Base-by-base conservation (phyloP, 2,113 vertebrate genomes). In the Otus sunia region DNA sequence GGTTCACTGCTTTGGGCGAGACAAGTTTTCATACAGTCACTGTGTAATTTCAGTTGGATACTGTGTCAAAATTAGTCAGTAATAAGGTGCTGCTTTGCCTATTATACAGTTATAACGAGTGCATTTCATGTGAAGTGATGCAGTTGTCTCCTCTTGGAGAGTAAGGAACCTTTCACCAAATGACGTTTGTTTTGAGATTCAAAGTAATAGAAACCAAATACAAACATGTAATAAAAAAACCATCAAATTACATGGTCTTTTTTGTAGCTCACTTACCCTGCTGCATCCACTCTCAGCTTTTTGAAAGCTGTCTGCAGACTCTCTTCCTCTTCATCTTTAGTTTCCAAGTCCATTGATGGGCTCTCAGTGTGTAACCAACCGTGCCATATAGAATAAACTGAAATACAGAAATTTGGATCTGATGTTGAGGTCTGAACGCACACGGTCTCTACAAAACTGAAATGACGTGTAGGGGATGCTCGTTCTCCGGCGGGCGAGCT, bases 301-400 rank as follows among this genome's bases (percentile, higher is more conserved):
- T 99, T 99, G 95, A 99, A 99, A 7, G 99, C 99, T 6, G 99
- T 99, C 96, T 99, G 99, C 95, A 99, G 98, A 30, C 99, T 99
- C 84, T 99, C 99, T 25, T 99, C 99, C 59, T 99, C 99, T 30
- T 98, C 98, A 94, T 99, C 99, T 95, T 99, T 99, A 90, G 98
- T 98, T 97, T 98, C 99, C 22, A 98, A 98, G 96, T 99, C 99
- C 99, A 99, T 99, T 86, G 98, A 68, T 53, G 83, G 32, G 69
- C 26, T 56, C 58, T 96, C 95, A 96, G 84, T 9, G 56, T 30
- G 56, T 4, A 30, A 30, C 45, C 29, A 20, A 26, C 30, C 2
- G 77, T 66, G 90, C 92, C 97, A 96, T 93, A 59, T 0, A 88
- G 72, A 59, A 47, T 5, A 14, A 22, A 37, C 92, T 97, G 83